Base-by-base conservation (phyloP, 2,888 invertebrate genomes). In the Poecilus cupreus region DNA sequence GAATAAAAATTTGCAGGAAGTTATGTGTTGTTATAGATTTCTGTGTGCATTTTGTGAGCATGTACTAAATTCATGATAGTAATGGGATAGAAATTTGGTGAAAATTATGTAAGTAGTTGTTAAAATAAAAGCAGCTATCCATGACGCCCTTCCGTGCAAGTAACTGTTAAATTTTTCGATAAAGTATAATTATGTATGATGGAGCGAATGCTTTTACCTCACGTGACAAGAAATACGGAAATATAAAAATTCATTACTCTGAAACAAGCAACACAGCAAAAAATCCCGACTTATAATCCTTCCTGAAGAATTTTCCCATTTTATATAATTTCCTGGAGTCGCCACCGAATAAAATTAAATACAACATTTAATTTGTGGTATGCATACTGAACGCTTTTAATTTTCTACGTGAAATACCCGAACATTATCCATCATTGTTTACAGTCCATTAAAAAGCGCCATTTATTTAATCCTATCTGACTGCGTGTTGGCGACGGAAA, bases 381-480 rank as follows among this genome's bases (percentile, higher is more conserved):
- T 68, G 79, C 79, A 79, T 79, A 68, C 79, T 54, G 80, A 80
- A 22, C 39, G 80, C 80, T 80, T 80, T 80, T 80, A 80, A 80
- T 80, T 72, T 80, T 80, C 80, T 80, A 72, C 80, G 80, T 72
- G 80, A 80, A 80, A 80, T 80, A 72, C 80, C 57, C 39, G 32
- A 72, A 80, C 80, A 80, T 72, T 80, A 80, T 80, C 80, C 72
- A 72, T 80, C 80, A 80, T 80, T 80, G 80, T 80, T 72, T 72
- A 80, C 80, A 80, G 80, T 80, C 80, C 80, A 80, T 80, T 80
- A 80, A 80, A 80, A 80, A 80, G 51, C 46, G 54, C 72, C 72
- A 80, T 72, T 80, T 51, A 54, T 72, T 80, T 80, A 80, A 80
- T 80, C 80, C 70, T 72, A 72, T 80, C 72, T 80, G 80, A 70